phyloP scores from a whole-genome alignment of 2,797 vertebrate species.

The Phalloptychus januarius region DNA sequence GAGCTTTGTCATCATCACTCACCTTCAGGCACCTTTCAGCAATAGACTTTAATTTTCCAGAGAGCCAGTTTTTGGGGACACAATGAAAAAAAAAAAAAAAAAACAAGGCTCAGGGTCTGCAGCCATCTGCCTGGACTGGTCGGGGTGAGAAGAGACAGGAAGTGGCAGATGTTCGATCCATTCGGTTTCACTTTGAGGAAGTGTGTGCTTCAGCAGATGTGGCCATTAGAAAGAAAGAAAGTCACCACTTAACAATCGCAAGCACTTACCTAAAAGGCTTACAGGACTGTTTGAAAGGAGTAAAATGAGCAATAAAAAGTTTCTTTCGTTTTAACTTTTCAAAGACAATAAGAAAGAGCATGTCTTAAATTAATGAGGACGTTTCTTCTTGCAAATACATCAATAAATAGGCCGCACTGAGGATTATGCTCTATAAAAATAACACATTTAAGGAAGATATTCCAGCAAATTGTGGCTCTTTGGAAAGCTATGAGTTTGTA shows the following conservation, averaged over 20 bases:
- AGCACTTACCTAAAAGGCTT: neutral
- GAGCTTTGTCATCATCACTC: slow-evolving; percentile 1
- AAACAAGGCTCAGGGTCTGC: neutral
- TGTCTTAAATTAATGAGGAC: neutral
- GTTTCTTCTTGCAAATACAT: neutral
- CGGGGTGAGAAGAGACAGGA: neutral
- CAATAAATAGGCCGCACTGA: neutral
- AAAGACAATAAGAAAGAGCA: neutral
- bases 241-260: neutral
- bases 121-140: neutral
- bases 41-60: neutral
- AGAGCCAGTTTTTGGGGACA: neutral
- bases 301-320: neutral
- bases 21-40: neutral
- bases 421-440: neutral
- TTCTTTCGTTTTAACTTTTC: neutral
- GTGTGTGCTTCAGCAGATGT: neutral
- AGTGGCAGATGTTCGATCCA: neutral
- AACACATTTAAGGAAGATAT: neutral
- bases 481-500: neutral
- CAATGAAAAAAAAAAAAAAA: slow-evolving; percentile 1
- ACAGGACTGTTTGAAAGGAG: neutral
- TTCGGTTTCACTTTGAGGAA: slow-evolving; percentile 7
- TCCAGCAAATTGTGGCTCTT: neutral
- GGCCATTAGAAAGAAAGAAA: neutral